phyloP scores from a whole-genome alignment of 2,113 vertebrate genomes.

The Saccopteryx leptura region DNA sequence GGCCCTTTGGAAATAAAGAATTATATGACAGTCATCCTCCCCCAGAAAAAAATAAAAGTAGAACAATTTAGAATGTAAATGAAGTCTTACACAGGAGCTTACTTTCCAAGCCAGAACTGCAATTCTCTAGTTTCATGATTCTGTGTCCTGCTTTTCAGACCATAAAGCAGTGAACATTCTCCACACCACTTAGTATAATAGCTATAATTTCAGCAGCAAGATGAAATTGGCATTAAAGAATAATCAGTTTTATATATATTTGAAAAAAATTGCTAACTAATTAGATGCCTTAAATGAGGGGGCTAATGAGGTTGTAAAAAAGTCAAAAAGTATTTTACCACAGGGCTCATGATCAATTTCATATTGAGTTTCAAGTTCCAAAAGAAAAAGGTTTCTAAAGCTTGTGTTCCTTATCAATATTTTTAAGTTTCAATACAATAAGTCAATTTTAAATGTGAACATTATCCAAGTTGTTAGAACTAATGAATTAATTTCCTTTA shows the following conservation, averaged over 20 bases:
- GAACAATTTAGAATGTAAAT: background rate
- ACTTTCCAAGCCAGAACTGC: background rate
- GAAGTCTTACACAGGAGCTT: background rate
- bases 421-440: constrained; percentile 3
- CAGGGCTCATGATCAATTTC: background rate
- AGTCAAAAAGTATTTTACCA: constrained; percentile 20
- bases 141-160: background rate
- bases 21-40: background rate
- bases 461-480: background rate
- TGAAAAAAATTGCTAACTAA: constrained; percentile 24
- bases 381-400: background rate
- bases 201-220: constrained; percentile 33
- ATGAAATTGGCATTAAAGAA: constrained; percentile 18
- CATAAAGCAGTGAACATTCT: background rate
- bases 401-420: constrained; percentile 10
- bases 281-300: background rate
- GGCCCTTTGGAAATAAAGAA: constrained; percentile 9
- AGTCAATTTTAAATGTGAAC: background rate
- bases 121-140: background rate
- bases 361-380: constrained; percentile 11
- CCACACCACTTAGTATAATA: background rate
- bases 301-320: background rate
- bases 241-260: background rate
- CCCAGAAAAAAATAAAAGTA: background rate
- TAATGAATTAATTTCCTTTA: background rate